Base-by-base conservation (phyloP, 2,888 invertebrate species). In the Orthosia cruda region DNA sequence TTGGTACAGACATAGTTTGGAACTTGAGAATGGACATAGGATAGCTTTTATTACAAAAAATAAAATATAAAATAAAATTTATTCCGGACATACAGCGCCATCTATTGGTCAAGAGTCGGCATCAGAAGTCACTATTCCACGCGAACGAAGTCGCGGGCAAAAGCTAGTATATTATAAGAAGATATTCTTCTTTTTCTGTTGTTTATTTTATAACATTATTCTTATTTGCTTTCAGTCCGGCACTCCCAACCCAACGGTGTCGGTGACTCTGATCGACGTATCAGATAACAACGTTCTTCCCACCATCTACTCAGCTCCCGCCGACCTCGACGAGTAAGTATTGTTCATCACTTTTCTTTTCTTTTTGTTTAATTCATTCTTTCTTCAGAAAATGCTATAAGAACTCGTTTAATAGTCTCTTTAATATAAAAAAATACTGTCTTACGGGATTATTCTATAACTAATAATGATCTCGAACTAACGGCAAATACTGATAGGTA, bases 241-340 rank as follows among this genome's bases (percentile, higher is more conserved):
- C 15, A 97, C 97, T 7, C 90, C 82, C 1, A 97, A 97, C 79
- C 97, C 97, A 0, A 92, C 89, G 0, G 97, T 96, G 32, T 89
- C 89, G 2, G 96, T 97, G 20, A 95, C 94, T 2, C 87, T 97
- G 1, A 89, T 93, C 0, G 92, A 95, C 55, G 77, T 96, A 15
- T 61, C 75, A 18, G 58, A 54, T 12, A 74, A 16, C 0, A 84
- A 80, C 12, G 65, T 52, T 0, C 81, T 86, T 45, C 26, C 71
- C 0, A 90, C 88, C 0, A 84, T 90, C 9, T 95, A 91, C 84
- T 67, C 54, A 5, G 93, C 92, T 3, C 96, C 96, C 3, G 62
- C 78, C 0, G 90, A 91, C 49, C 88, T 96, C 2, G 80, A 85
- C 7, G 87, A 96, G 96, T 96, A 90, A 93, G 96, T 93, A 26